Evolutionary conservation across 1,140 invertebrate species (phyloP).

Genomic region (Euura saliciscinereae): DNA sequence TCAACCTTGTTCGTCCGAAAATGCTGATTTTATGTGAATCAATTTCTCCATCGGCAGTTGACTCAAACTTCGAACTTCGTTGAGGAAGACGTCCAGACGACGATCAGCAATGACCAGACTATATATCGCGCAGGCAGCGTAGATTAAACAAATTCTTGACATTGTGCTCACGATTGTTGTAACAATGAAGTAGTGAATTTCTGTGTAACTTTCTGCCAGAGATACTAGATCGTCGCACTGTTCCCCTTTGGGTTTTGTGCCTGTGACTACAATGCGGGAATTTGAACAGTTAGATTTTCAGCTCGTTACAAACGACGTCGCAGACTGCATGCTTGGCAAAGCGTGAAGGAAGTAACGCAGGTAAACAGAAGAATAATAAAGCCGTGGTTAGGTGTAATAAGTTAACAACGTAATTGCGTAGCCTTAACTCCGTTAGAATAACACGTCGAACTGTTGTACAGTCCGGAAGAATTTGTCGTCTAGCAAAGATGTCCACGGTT

Average conservation of each 20-base stretch:
- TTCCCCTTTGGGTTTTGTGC: background rate
- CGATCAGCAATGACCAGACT: background rate
- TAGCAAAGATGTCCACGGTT: background rate
- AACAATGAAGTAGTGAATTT: too few species aligned
- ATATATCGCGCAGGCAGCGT: background rate
- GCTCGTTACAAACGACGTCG: background rate
- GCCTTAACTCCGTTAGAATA: background rate
- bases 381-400: background rate
- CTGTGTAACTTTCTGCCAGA: too few species aligned
- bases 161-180: too few species aligned
- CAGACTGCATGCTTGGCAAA: background rate
- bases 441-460: background rate
- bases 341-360: background rate
- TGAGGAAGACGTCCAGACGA: constrained; percentile 33
- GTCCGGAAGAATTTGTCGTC: background rate
- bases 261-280: background rate
- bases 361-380: background rate
- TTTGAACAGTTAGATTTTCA: background rate
- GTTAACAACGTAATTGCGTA: background rate
- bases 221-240: too few species aligned
- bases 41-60: constrained; percentile 60
- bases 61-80: constrained; percentile 59
- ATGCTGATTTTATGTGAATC: constrained; percentile 55
- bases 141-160: too few species aligned
- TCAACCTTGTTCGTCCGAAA: constrained; percentile 34